Evolutionary conservation across 2,797 vertebrate genomes (phyloP), one percentile per base, ranked within the genome.

Genomic region (Tachyglossus aculeatus): DNA sequence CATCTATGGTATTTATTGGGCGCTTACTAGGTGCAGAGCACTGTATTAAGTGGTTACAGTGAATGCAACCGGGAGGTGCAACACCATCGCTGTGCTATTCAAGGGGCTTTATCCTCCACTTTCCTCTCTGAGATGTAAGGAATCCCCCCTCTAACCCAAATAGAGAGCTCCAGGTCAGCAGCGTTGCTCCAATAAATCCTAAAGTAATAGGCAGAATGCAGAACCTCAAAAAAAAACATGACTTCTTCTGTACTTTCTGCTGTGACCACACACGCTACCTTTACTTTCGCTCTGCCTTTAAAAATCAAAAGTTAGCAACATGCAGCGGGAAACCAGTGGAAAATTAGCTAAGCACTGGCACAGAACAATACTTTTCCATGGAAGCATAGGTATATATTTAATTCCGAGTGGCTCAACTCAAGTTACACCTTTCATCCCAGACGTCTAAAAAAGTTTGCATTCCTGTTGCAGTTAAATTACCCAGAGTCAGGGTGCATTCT

Each of bases 351-450:
- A 90, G 78, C 27, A 57, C 77, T 87, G 85, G 86, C 88, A 85
- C 63, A 67, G 76, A 79, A 88, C 73, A 80, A 85, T 78, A 86
- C 82, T 74, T 88, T 77, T 82, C 86, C 87, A 83, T 87, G 88
- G 88, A 86, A 91, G 91, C 84, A 78, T 70, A 88, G 84, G 74
- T 83, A 86, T 82, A 85, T 86, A 83, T 90, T 90, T 86, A 91
- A 90, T 90, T 88, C 82, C 85, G 24, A 71, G 40, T 57, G 88
- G 87, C 84, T 90, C 78, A 81, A 59, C 83, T 87, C 83, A 53
- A 87, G 86, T 88, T 91, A 88, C 84, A 86, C 88, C 90, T 90
- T 88, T 83, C 84, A 80, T 84, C 84, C 73, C 58, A 53, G 82
- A 86, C 86, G 81, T 86, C 77, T 68, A 33, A 13, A 59, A 79